These are phyloP conservation scores for Syrrhaptes paradoxus DNA, from an alignment of 2,113 vertebrate genomes.

Conservation along the genomic window DNA sequence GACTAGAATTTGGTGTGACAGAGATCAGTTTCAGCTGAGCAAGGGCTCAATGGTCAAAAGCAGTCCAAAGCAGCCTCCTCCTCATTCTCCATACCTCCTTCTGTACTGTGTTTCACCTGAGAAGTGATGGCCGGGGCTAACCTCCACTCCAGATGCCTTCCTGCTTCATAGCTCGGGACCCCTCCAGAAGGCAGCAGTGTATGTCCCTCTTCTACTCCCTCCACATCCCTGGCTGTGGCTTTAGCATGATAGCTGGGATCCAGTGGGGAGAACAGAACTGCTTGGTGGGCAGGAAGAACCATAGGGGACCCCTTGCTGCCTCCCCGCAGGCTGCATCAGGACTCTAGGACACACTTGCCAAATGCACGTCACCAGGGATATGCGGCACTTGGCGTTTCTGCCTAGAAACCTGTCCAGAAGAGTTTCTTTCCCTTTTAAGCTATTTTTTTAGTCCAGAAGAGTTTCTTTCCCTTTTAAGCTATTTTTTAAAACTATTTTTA, in stretches of 20 bases:
- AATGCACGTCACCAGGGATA: not conserved
- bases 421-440: not conserved
- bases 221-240: rapidly evolving
- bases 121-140: not conserved
- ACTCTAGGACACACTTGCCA: not conserved
- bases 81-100: not conserved
- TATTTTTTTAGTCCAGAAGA: not conserved
- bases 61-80: not conserved
- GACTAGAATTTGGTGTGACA: not conserved
- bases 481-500: not conserved
- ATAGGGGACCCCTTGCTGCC: not conserved
- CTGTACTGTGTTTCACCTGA: not conserved
- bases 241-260: not conserved
- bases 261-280: rapidly evolving
- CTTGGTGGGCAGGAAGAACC: not conserved
- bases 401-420: not conserved
- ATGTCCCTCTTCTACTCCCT: not conserved
- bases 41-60: not conserved
- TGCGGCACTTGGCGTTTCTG: not conserved
- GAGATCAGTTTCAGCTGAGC: not conserved
- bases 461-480: not conserved
- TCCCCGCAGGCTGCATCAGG: not conserved
- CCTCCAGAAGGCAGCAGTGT: not conserved
- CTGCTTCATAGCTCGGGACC: rapidly evolving
- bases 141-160: not conserved